Evolutionary conservation across 1,140 invertebrate species (phyloP), one percentile per base, ranked within the genome.

Genomic region (Lasioglossum baleicum): DNA sequence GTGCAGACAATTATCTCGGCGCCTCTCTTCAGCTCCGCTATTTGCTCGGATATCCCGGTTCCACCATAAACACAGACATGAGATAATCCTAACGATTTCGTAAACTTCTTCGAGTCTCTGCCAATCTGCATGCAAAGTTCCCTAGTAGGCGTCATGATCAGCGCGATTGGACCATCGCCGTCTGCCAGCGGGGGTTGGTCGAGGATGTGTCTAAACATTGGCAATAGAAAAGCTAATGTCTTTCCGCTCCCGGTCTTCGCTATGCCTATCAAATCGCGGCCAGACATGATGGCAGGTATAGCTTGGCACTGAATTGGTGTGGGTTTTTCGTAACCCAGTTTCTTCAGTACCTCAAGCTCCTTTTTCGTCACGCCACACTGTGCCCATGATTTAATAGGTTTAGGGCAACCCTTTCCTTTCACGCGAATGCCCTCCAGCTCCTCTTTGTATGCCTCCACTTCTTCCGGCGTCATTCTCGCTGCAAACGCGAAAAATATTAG

Each of bases 231-330:
- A 0, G 99, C 99, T 31, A 99, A 92, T 2, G 99, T 99, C 94
- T 99, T 99, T 17, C 99, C 99, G 91, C 98, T 99, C 83, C 98
- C 99, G 35, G 99, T 99, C 94, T 99, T 99, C 8, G 99, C 99
- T 90, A 99, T 99, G 75, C 99, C 99, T 90, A 99, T 99, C 51
- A 99, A 94, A 94, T 99, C 99, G 73, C 98, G 94, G 82, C 96
- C 97, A 76, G 97, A 98, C 98, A 99, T 99, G 81, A 99, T 98
- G n/a, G 98, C 97, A 42, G 99, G 99, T 91, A 99, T 98, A 13
- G 98, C 98, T 94, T 99, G 99, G 66, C 97, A 96, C 92, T 99
- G 99, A 90, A 99, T 99, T 0, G 99, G 99, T 6, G 99, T 99
- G 6, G 99, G 99, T 93, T 99, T 99, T 85, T 99, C 98, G 92